Percentiles rank a stretch among this genome's conserved stretches.
Evolutionary conservation across 2,113 vertebrate species (phyloP).

Genomic region (Felis catus): DNA sequence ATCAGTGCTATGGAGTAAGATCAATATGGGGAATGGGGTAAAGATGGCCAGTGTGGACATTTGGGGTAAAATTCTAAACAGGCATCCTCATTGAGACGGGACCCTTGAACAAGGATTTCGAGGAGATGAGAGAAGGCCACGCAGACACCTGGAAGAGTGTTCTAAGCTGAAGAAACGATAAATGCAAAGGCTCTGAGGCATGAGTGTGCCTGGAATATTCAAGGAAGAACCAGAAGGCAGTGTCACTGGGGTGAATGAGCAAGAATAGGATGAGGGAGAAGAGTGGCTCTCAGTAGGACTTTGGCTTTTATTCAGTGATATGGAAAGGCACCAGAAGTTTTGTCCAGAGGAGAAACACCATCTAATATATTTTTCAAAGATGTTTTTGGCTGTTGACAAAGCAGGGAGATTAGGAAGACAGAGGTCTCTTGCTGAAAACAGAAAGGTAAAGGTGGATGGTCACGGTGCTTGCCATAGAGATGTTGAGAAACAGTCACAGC

Average conservation of each 20-base stretch:
- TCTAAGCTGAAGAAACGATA: neutral
- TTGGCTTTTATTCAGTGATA: neutral
- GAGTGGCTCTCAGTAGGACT: neutral
- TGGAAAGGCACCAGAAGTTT: neutral
- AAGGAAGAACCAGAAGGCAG: neutral
- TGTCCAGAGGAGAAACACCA: neutral
- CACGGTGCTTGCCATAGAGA: neutral
- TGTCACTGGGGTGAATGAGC: neutral
- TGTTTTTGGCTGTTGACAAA: neutral
- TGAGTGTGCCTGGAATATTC: neutral
- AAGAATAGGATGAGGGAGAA: neutral
- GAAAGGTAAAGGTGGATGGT: neutral
- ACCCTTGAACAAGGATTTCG: neutral
- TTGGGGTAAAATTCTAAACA: neutral
- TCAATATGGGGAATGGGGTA: neutral
- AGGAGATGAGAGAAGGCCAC: fast-evolving
- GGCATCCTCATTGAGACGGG: neutral
- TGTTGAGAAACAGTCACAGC: neutral
- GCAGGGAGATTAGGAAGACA: neutral
- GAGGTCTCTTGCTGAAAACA: neutral
- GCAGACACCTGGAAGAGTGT: neutral
- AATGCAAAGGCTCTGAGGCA: neutral
- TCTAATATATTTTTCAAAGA: neutral
- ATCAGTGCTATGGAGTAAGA: neutral
- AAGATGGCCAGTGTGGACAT: neutral